Evolutionary conservation across 2,888 invertebrate species (phyloP), one percentile per base, ranked within the genome.

Genomic region (Anarsia innoxiella): DNA sequence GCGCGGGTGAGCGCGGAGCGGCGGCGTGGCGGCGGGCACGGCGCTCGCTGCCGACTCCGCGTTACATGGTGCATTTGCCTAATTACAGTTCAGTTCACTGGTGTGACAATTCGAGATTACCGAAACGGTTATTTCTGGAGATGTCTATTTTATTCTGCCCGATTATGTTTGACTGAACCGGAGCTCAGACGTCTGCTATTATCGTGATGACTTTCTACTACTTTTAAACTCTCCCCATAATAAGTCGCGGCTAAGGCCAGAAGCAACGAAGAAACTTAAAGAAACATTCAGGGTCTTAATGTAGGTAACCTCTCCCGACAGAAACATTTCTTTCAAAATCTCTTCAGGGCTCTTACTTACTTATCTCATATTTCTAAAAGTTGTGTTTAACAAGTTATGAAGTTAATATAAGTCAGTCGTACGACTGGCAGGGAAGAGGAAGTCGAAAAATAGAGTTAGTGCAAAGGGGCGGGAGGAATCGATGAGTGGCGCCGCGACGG

Each of bases 31-130:
- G 39, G 37, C 44, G 48, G 39, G 50, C 12, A 45, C 14, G 28
- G 13, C 14, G 23, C 29, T 13, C 39, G 25, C 56, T 38, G 53
- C 49, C 51, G 56, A 60, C 53, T 62, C 56, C 56, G 48, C 64
- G 68, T 78, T 76, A 82, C 72, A 78, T 72, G 74, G 69, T 78
- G 78, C 78, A 83, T 80, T 83, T 80, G 63, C 67, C 73, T 80
- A 80, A 79, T 82, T 82, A 79, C 74, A 64, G 57, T 68, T 68
- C 66, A 66, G 70, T 62, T 78, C 72, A 67, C 72, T 71, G 66
- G 57, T 70, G 73, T 73, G 72, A 79, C 77, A 73, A 75, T 76
- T 73, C 58, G 56, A 71, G 70, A 79, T 78, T 74, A 69, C 68
- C 53, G 55, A 66, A 77, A 78, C 58, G 66, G 66, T 68, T 72